A percentile compares a stretch with the other conserved stretches of the same genome.
Evolutionary conservation across 2,797 vertebrate genomes (phyloP).

Genomic region (Microchirus variegatus): DNA sequence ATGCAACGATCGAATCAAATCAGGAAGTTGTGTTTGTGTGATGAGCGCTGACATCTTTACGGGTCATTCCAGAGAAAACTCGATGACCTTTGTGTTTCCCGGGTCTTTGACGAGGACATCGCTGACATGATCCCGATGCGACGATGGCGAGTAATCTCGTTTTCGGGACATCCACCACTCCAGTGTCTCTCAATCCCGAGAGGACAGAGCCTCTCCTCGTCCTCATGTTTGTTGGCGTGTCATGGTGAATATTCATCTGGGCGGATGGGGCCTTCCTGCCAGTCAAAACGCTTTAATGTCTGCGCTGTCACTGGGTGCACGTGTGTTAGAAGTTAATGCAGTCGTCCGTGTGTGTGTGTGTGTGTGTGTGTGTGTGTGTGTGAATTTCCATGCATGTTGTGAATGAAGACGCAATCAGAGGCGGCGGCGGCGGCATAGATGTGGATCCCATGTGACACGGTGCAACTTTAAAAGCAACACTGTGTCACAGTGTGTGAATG

Average conservation of each 20-base stretch:
- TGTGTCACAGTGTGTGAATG: conserved; percentile 35
- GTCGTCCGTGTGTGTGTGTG: neutral
- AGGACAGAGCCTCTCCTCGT: neutral
- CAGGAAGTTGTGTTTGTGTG: too few species aligned
- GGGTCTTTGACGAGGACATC: too few species aligned
- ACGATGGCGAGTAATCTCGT: too few species aligned
- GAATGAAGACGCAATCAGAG: neutral
- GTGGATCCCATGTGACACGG: conserved; percentile 27
- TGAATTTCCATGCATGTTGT: conserved; percentile 9
- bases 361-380: conserved; percentile 5
- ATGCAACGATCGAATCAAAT: too few species aligned
- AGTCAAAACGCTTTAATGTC: conserved; percentile 29
- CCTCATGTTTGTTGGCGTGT: conserved; percentile 2
- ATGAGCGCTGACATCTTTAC: neutral
- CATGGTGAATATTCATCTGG: conserved; percentile 14
- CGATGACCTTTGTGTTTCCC: neutral
- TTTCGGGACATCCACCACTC: neutral
- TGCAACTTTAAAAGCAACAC: conserved; percentile 39
- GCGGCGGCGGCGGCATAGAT: conserved; percentile 8
- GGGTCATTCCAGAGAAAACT: neutral
- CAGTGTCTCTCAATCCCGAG: neutral
- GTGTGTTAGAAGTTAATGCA: neutral
- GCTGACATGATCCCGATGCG: too few species aligned
- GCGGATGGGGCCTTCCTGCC: conserved; percentile 10
- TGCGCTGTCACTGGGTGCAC: conserved; percentile 8